Conservation (phyloP, 1,140 invertebrate species). For the Anthonomus grandis region DNA sequence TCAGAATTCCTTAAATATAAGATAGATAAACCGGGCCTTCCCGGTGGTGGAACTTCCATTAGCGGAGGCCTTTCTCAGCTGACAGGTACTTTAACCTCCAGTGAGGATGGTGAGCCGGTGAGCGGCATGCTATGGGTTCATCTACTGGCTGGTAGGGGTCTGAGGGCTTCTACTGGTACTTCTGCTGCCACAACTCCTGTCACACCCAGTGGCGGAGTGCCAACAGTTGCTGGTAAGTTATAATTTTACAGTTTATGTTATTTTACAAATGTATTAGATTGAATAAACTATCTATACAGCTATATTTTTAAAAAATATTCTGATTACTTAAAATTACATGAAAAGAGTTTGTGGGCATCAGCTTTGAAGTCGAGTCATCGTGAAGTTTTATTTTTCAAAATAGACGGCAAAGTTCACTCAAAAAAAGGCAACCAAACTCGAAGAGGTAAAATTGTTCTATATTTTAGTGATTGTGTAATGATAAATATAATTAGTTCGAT, state of each 20-base stretch:
- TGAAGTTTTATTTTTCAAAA: too few relatives aligned
- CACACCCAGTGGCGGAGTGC: constrained; percentile 54
- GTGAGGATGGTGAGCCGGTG: constrained; percentile 60
- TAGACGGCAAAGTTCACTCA: too few relatives aligned
- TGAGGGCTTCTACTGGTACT: constrained; percentile 72
- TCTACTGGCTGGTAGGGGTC: constrained; percentile 81
- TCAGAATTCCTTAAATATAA: constrained; percentile 89
- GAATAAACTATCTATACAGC: background rate
- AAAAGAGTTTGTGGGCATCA: too few relatives aligned
- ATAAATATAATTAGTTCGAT: too few relatives aligned
- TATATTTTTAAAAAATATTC: background rate
- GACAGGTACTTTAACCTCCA: constrained; percentile 35
- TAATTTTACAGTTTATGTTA: background rate
- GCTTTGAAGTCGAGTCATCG: too few relatives aligned
- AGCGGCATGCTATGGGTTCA: constrained; percentile 91
- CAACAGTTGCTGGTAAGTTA: constrained; percentile 37
- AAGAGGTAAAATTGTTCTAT: too few relatives aligned
- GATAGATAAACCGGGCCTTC: constrained; percentile 71
- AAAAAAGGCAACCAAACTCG: too few relatives aligned
- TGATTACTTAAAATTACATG: background rate
- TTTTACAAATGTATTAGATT: background rate
- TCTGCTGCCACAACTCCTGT: constrained; percentile 63
- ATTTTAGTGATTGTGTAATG: too few relatives aligned
- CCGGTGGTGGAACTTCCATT: constrained; percentile 44
- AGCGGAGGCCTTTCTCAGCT: constrained; percentile 35